Percentiles rank a stretch among this genome's conserved stretches.
phyloP scores from a whole-genome alignment of 1,140 invertebrate species.

The Drosophila arawakana region DNA sequence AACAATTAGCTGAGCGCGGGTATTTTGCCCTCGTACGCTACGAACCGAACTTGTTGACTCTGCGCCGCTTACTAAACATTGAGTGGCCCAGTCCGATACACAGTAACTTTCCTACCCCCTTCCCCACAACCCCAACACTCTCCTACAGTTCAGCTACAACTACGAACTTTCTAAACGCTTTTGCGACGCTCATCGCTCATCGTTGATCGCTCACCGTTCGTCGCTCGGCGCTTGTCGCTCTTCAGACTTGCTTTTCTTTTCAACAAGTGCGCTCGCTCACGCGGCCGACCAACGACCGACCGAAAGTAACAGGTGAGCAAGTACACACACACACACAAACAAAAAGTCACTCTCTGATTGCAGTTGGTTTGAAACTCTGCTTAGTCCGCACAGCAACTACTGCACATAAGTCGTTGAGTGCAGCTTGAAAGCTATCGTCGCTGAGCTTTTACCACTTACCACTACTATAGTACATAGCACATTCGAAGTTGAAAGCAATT shows the following conservation, averaged over 20 bases:
- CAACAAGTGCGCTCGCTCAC: conserved; percentile 18
- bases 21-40: conserved; percentile 27
- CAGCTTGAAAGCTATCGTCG: conserved; percentile 3
- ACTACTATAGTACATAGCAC: neutral
- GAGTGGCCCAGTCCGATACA: conserved; percentile 19
- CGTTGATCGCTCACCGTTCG: conserved; percentile 5
- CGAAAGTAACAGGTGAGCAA: conserved; percentile 23
- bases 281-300: no score
- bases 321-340: no score
- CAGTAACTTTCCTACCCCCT: conserved; percentile 8
- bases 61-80: conserved; percentile 71
- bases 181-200: conserved; percentile 32
- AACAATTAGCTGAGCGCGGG: conserved; percentile 44
- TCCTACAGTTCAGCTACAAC: conserved; percentile 3
- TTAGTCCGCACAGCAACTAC: conserved; percentile 16
- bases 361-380: neutral
- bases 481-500: neutral
- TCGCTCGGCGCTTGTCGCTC: conserved; percentile 17
- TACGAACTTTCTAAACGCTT: conserved; percentile 67
- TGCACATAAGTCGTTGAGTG: neutral
- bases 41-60: conserved; percentile 69
- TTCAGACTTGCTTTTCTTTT: conserved; percentile 25
- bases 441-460: no score
- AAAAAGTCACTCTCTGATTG: neutral
- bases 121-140: neutral